These are phyloP conservation scores for Zoroaster sp. DNA, from an alignment of 53 echinoderm and acorn worm genomes.

Conservation along the genomic window DNA sequence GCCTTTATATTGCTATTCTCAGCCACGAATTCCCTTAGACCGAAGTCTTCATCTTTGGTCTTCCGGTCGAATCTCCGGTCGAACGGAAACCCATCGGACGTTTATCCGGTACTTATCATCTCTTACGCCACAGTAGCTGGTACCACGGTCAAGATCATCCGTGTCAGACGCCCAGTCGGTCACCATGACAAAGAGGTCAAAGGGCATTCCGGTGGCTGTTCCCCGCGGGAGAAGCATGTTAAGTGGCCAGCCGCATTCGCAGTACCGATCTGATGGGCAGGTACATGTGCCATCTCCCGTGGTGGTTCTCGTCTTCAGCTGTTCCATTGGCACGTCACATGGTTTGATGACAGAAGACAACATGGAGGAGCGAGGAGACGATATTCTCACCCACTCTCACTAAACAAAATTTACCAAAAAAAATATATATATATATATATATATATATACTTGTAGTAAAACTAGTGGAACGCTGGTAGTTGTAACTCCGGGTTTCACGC, in stretches of 20 bases:
- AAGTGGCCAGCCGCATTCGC: slow-evolving; percentile 67
- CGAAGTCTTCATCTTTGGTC: no score
- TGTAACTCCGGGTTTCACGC: no score
- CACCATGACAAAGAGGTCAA: slow-evolving; percentile 58
- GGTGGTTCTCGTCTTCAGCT: background rate
- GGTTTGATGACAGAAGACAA: slow-evolving; percentile 41
- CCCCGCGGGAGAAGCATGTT: slow-evolving; percentile 65
- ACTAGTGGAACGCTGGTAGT: no score
- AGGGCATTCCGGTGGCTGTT: slow-evolving; percentile 43
- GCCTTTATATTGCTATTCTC: no score
- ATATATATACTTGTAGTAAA: no score
- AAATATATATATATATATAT: no score
- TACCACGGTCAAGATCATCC: slow-evolving; percentile 55
- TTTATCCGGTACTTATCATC: slow-evolving; percentile 53
- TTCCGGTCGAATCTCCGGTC: slow-evolving; percentile 48
- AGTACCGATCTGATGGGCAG: slow-evolving; percentile 53
- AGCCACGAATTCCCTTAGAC: no score
- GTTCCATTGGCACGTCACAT: background rate
- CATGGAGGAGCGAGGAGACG: slow-evolving; percentile 13
- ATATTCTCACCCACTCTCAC: background rate
- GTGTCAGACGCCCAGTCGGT: slow-evolving; percentile 52
- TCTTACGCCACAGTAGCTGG: slow-evolving; percentile 70
- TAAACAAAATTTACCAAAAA: background rate
- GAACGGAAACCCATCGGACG: slow-evolving; percentile 67
- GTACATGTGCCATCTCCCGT: background rate